Evolutionary conservation across 2,797 vertebrate species (phyloP).

Genomic region (Dicrostonyx torquatus): DNA sequence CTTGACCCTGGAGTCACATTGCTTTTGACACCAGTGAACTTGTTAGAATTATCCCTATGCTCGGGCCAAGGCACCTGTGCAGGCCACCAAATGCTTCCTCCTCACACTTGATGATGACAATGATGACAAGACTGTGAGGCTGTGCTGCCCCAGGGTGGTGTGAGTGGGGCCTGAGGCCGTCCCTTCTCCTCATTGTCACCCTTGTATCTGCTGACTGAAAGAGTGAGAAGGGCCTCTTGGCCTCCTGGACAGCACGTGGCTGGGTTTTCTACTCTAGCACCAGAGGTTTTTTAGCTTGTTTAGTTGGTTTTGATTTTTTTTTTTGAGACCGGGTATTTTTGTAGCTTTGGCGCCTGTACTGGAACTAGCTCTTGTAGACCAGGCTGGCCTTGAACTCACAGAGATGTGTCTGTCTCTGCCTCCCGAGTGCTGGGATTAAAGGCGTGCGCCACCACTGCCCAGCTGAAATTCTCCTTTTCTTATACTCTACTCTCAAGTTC

Average conservation of each 20-base stretch:
- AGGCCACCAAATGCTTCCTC: rapidly evolving
- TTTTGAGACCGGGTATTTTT: too few species aligned
- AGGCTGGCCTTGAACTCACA: too few species aligned
- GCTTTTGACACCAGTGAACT: background rate
- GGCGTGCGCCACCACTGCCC: too few species aligned
- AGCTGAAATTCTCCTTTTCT: background rate
- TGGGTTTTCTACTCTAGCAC: background rate
- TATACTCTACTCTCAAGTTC: background rate
- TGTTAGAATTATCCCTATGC: background rate
- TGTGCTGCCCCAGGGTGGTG: background rate
- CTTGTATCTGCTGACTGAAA: too few species aligned
- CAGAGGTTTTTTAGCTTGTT: too few species aligned
- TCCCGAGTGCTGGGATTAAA: too few species aligned
- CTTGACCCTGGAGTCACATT: background rate
- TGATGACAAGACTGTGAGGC: background rate
- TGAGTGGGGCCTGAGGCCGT: too few species aligned
- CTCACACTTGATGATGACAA: background rate
- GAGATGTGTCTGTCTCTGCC: too few species aligned
- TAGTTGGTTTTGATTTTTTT: too few species aligned
- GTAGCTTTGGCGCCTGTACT: too few species aligned
- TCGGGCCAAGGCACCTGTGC: rapidly evolving
- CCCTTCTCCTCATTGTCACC: background rate
- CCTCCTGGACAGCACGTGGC: background rate
- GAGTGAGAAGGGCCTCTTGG: background rate
- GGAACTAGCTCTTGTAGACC: too few species aligned